Evolutionary conservation across 2,113 vertebrate genomes (phyloP).

Genomic region (Gavia stellata): DNA sequence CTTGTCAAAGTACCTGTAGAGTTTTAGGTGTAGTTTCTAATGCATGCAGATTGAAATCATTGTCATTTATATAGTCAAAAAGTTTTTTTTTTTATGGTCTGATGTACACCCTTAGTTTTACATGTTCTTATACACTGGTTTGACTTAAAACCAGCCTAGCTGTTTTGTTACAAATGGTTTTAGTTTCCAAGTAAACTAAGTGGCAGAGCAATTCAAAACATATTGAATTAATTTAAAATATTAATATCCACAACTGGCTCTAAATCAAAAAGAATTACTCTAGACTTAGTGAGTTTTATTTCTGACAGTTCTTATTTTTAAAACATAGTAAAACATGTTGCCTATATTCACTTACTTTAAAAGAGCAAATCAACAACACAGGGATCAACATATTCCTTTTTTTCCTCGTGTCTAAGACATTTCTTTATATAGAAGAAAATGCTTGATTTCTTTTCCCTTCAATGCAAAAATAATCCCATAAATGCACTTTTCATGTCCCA

Average conservation of each 20-base stretch:
- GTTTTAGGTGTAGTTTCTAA: not conserved
- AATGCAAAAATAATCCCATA: not conserved
- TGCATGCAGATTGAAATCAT: not conserved
- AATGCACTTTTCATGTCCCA: not conserved
- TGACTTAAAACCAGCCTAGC: not conserved
- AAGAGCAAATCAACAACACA: not conserved
- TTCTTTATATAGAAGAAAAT: not conserved
- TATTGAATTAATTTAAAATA: conserved; percentile 11
- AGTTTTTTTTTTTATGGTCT: not conserved
- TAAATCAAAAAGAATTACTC: not conserved
- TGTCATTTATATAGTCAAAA: not conserved
- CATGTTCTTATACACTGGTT: not conserved
- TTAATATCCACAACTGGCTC: not conserved
- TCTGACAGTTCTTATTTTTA: conserved; percentile 17
- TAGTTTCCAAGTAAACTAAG: conserved; percentile 16
- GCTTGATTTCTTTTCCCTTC: not conserved
- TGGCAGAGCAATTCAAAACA: conserved; percentile 15
- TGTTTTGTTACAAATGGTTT: conserved; percentile 19
- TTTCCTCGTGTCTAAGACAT: not conserved
- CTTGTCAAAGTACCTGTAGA: not conserved
- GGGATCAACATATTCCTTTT: not conserved
- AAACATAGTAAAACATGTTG: not conserved
- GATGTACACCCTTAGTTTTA: not conserved
- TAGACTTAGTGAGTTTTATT: not conserved
- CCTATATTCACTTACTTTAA: not conserved